Conservation (phyloP, 1,140 invertebrate genomes). For the Diploscapter pachys region DNA sequence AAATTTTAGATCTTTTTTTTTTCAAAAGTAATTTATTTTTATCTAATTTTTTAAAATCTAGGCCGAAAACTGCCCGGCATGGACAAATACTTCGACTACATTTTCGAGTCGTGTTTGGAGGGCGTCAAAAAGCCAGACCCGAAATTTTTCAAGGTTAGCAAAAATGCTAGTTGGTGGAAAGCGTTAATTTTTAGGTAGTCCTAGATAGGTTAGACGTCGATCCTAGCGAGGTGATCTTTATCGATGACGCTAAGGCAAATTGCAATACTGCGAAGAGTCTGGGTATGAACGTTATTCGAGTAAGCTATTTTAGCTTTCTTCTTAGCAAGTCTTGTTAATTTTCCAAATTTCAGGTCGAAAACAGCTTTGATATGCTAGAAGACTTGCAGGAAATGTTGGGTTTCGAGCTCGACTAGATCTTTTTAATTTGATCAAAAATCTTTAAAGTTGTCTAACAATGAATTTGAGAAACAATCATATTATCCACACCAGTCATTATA, state of each 20-base stretch:
- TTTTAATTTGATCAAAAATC: background rate
- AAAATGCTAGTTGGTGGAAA: no score
- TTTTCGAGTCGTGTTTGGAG: slow-evolving; percentile 18
- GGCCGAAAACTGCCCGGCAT: slow-evolving; percentile 11
- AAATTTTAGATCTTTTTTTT: no score
- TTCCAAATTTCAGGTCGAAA: background rate
- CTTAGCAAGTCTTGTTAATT: no score
- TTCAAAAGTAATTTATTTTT: no score
- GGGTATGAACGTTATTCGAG: slow-evolving; percentile 15
- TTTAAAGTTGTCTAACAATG: no score
- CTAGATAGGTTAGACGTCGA: slow-evolving; percentile 5
- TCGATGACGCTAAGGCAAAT: slow-evolving; percentile 19
- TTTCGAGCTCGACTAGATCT: slow-evolving; percentile 16
- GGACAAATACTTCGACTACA: slow-evolving; percentile 18
- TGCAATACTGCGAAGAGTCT: slow-evolving; percentile 12
- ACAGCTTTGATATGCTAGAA: slow-evolving; percentile 21
- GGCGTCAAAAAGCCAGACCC: slow-evolving; percentile 20
- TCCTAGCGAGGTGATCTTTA: slow-evolving; percentile 16
- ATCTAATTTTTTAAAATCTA: no score
- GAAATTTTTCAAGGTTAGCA: background rate
- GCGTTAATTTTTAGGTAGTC: slow-evolving; percentile 3
- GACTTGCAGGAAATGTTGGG: slow-evolving; percentile 22
- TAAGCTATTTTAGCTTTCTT: background rate
- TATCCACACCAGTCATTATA: no score
- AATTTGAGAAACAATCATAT: no score